Base-by-base conservation (phyloP, 2,113 vertebrate genomes). In the Delphinus delphis region DNA sequence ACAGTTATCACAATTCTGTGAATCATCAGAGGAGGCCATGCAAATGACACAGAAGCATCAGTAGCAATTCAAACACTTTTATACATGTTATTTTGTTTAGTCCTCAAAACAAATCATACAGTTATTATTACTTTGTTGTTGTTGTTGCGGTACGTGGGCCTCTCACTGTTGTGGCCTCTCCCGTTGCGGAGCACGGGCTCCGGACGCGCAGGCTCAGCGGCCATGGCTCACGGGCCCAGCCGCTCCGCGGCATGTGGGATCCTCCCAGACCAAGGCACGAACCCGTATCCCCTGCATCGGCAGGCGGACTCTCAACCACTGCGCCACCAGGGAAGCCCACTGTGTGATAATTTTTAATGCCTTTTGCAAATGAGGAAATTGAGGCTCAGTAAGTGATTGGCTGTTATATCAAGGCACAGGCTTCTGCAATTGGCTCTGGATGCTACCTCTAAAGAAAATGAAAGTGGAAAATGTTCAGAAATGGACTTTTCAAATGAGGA, bases 391-490 rank as follows among this genome's bases (percentile, higher is more conserved):
- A 33, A 73, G 21, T 23, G 23, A 67, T n/a, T 68, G 14, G 36
- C 6, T 9, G 0, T 95, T 83, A 3, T 11, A 60, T 53, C 5
- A 53, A 38, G 31, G 31, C 33, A 73, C 13, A 65, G 13, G 8
- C 53, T 67, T 88, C 41, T 88, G 25, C 13, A 50, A 7, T 65
- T 76, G 58, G 18, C 76, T 68, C 47, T 62, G 28, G 20, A 62
- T 41, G 17, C 50, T 41, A 20, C 23, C 18, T n/a, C 23, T 85
- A n/a, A 26, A 76, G 25, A 84, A 76, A 67, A 11, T 26, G 5
- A 13, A 96, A 50, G 23, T 23, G 8, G 74, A 79, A 96, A 80
- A 31, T 88, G 7, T 73, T 88, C 31, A 50, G 77, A 95, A 88
- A 67, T 58, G 21, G 3, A 14, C 36, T 28, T 65, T 62, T 85